Base-by-base conservation (phyloP, 2,113 vertebrate genomes). In the Dascyllus trimaculatus region DNA sequence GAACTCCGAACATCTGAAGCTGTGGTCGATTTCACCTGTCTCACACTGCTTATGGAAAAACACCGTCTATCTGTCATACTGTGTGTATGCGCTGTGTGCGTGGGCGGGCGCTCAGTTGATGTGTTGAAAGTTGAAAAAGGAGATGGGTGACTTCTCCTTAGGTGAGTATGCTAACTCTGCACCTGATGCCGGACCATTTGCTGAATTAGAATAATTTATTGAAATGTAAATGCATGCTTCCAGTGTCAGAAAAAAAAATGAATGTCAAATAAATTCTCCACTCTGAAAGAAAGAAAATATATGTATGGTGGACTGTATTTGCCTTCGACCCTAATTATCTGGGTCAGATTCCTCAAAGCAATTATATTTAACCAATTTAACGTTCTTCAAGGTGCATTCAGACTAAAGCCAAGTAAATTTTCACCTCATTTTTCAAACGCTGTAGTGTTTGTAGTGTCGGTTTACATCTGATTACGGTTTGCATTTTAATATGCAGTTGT, bases 1-100 rank as follows among this genome's bases (percentile, higher is more conserved):
- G 62, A 86, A 79, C 74, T 61, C 57, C 71, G 71, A 56, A 40
- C 60, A 21, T 72, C 49, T 61, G 51, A 75, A 73, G 32, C 69
- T 58, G 22, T 65, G 69, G 54, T 49, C 66, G 1, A 56, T 56
- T 78, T 60, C 51, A 85, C 78, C 43, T 4, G 4, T 48, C 19
- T 75, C 43, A 61, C 43, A 24, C 14, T 21, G n/a, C 61, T 54
- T 57, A 22, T 65, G 21, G 74, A 72, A 80, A 64, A 81, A 64
- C 32, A 59, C 29, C 1, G 13, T 65, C 38, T 52, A 60, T 79
- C 81, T 67, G 64, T 77, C 72, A 63, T 24, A 45, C 29, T 73
- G 22, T 22, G 48, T 74, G n/a, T n/a, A n/a, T n/a, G 29, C 11
- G 15, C 11, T 49, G n/a, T 57, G 25, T 69, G 52, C 52, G 53